Evolutionary conservation across 1,140 invertebrate genomes (phyloP), one percentile per base, ranked within the genome.

Genomic region (Drosophila novamexicana): DNA sequence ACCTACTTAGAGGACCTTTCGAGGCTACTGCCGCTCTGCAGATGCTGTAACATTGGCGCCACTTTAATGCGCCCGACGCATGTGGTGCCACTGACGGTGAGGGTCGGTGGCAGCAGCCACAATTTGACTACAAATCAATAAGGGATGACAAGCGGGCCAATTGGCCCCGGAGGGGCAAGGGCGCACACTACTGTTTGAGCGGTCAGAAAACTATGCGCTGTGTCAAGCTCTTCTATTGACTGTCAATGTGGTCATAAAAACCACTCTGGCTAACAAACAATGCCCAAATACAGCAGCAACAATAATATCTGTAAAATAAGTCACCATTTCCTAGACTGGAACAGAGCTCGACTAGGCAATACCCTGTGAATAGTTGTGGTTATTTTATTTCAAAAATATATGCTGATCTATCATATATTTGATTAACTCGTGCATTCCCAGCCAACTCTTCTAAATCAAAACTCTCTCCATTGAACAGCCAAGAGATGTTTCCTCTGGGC

Each of bases 91-190:
- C 22, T 22, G 22, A 22, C 12, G 54, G 65, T 40, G 47, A 29
- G 22, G 22, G 22, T 5, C 22, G 22, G 22, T 29, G 22, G 22
- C 22, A 29, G 50, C 79, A 75, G 82, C 54, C 62, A 69, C 75
- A 75, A 86, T 85, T 81, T 86, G 82, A 78, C 81, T 84, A 72
- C 82, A 81, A 81, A 85, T 85, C 81, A 85, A 85, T 86, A 72
- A 75, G 42, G 49, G 64, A 47, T 18, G 16, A 9, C 18, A 22
- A 7, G 45, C 18, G 47, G 1, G 18, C 3, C 47, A 49, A 49
- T 61, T 61, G 29, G 14, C 42, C 42, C 29, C 9, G 9, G 14
- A 14, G 36, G 7, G 8, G 9, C 16, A 1, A 36, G 1, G 36
- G 53, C 7, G 6, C 45, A 47, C 14, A 2, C 6, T 57, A 4